Percentiles rank a stretch among this genome's conserved stretches.
phyloP scores from a whole-genome alignment of 2,113 vertebrate genomes.

The Cromileptes altivelis region DNA sequence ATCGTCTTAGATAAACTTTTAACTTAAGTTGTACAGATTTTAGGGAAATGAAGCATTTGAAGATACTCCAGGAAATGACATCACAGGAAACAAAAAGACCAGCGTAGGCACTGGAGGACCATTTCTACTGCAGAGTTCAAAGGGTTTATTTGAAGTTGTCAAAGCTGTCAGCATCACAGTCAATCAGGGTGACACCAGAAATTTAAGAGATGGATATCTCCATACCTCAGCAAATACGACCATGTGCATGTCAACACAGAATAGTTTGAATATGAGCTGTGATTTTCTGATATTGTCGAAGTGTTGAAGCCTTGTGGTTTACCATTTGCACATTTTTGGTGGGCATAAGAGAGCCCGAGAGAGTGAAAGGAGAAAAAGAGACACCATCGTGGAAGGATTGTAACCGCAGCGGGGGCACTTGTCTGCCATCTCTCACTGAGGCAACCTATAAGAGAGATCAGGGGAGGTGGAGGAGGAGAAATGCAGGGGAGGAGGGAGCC shows the following conservation, averaged over 20 bases:
- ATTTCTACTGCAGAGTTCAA: no score
- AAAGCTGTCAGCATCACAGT: background rate
- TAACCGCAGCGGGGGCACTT: conserved; percentile 67
- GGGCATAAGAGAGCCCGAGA: conserved; percentile 19
- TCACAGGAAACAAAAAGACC: no score
- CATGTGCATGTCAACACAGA: background rate
- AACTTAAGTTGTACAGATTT: no score
- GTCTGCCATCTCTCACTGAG: conserved; percentile 60
- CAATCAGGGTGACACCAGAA: background rate
- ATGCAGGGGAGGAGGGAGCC: conserved; percentile 23
- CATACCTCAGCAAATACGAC: background rate
- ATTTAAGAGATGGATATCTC: background rate
- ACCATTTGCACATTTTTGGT: conserved; percentile 25
- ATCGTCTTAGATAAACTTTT: no score
- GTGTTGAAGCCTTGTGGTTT: background rate
- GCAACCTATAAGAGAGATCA: conserved; percentile 60
- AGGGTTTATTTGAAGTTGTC: background rate
- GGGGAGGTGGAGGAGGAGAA: conserved; percentile 48
- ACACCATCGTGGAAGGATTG: conserved; percentile 37
- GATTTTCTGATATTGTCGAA: background rate
- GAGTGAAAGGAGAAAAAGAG: conserved; percentile 21
- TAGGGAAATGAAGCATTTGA: no score
- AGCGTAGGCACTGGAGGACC: no score
- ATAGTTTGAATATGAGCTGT: background rate
- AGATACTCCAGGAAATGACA: no score